Conservation (phyloP, 2,888 invertebrate genomes). For the Pterobdella sp. region DNA sequence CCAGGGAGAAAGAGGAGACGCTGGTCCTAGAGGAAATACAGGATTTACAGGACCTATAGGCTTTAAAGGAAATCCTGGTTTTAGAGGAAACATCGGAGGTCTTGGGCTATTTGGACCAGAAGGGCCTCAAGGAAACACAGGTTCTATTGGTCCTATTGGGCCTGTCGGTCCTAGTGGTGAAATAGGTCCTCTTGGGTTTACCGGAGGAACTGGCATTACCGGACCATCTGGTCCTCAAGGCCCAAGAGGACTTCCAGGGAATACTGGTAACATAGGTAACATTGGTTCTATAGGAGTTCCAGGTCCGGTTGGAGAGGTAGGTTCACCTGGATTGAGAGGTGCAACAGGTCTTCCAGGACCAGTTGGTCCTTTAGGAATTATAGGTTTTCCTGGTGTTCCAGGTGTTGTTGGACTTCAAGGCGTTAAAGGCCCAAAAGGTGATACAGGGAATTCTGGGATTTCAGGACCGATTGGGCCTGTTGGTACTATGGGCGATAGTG, state of each 20-base stretch:
- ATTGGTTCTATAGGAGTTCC: slow-evolving; percentile 21
- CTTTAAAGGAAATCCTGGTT: background rate
- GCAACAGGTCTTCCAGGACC: slow-evolving; percentile 36
- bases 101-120: background rate
- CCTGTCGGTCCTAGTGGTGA: background rate
- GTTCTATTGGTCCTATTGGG: slow-evolving; percentile 1
- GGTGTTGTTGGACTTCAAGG: slow-evolving; percentile 27
- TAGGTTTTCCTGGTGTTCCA: slow-evolving; percentile 21
- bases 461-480: slow-evolving; percentile 33
- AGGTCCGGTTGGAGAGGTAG: slow-evolving; percentile 28
- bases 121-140: background rate
- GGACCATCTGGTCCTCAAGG: slow-evolving; percentile 34
- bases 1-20: background rate
- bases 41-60: background rate
- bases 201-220: slow-evolving; percentile 9
- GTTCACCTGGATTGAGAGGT: slow-evolving; percentile 27
- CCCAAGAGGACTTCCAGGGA: slow-evolving; percentile 32
- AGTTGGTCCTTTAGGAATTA: slow-evolving; percentile 29
- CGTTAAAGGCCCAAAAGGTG: slow-evolving; percentile 33
- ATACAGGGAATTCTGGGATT: slow-evolving; percentile 31
- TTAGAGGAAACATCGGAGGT: background rate
- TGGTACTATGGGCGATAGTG: slow-evolving; percentile 26
- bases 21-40: slow-evolving; percentile 12
- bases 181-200: background rate
- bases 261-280: slow-evolving; percentile 29